phyloP scores from a whole-genome alignment of 2,797 vertebrate species.

The Tauraco hartlaubi region DNA sequence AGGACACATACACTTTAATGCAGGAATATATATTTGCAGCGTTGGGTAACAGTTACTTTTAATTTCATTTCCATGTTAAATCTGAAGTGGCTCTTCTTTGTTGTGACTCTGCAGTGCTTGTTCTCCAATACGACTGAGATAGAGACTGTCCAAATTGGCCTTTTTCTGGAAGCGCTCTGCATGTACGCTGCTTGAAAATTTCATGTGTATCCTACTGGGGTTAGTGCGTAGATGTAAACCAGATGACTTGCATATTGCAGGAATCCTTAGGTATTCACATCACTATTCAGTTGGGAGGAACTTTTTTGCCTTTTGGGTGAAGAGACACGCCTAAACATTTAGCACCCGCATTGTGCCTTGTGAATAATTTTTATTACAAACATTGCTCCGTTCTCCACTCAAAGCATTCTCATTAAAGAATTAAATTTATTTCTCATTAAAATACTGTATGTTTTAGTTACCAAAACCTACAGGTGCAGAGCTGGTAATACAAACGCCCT shows the following conservation, averaged over 20 bases:
- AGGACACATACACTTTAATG: neutral
- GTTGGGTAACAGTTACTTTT: neutral
- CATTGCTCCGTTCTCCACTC: neutral
- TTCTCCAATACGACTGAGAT: neutral
- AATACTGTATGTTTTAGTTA: neutral
- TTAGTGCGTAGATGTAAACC: neutral
- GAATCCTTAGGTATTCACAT: neutral
- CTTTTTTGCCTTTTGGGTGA: neutral
- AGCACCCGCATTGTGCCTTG: neutral
- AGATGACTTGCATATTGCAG: neutral
- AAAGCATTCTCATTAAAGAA: neutral
- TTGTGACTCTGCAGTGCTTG: neutral
- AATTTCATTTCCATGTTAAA: neutral
- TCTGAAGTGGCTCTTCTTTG: neutral
- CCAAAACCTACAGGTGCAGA: neutral
- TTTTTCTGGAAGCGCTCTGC: neutral
- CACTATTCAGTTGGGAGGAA: neutral
- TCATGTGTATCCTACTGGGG: neutral
- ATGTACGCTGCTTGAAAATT: neutral
- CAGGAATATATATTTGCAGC: neutral
- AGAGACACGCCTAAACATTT: neutral
- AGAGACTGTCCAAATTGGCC: neutral
- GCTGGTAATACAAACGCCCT: neutral
- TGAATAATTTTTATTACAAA: neutral
- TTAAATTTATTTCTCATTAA: neutral